Percentiles rank a stretch among this genome's conserved stretches.
These are phyloP conservation scores for Apostichopus japonicus DNA, from an alignment of 35 echinoderm and acorn worm species.

Conservation along the genomic window DNA sequence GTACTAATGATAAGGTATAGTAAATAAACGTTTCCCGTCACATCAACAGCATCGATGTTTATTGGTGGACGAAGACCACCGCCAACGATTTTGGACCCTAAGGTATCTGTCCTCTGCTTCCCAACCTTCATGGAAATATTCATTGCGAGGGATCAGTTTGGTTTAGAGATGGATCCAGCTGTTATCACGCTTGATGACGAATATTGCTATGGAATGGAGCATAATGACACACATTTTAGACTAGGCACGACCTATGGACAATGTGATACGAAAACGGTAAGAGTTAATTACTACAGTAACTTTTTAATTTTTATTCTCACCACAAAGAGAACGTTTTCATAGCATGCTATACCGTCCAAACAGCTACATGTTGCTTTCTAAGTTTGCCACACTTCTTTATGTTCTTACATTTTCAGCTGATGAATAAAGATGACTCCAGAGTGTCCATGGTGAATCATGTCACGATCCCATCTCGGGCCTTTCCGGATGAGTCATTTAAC, in stretches of 20 bases:
- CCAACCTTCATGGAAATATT: conserved; percentile 57
- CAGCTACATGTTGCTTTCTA: too few relatives aligned
- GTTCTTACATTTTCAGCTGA: not conserved
- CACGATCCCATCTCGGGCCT: conserved; percentile 37
- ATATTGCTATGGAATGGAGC: conserved; percentile 27
- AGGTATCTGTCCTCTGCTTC: conserved; percentile 14
- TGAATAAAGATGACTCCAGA: conserved; percentile 28
- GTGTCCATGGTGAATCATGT: conserved; percentile 45
- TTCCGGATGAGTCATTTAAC: not conserved
- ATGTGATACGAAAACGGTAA: conserved; percentile 52
- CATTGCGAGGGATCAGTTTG: conserved; percentile 19
- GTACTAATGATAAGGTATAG: too few relatives aligned
- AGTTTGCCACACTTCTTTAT: too few relatives aligned
- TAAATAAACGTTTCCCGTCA: not conserved
- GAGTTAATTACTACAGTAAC: not conserved
- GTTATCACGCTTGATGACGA: conserved; percentile 12
- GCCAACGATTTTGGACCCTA: not conserved
- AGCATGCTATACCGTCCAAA: too few relatives aligned
- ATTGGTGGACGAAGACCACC: not conserved
- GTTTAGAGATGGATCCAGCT: conserved; percentile 16
- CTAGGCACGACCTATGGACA: conserved; percentile 48
- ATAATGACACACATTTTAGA: conserved; percentile 32
- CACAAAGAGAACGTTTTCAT: too few relatives aligned
- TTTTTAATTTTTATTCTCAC: too few relatives aligned
- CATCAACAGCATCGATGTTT: conserved; percentile 24